Conservation (phyloP, 2,888 invertebrate genomes). For the Apamea monoglypha region DNA sequence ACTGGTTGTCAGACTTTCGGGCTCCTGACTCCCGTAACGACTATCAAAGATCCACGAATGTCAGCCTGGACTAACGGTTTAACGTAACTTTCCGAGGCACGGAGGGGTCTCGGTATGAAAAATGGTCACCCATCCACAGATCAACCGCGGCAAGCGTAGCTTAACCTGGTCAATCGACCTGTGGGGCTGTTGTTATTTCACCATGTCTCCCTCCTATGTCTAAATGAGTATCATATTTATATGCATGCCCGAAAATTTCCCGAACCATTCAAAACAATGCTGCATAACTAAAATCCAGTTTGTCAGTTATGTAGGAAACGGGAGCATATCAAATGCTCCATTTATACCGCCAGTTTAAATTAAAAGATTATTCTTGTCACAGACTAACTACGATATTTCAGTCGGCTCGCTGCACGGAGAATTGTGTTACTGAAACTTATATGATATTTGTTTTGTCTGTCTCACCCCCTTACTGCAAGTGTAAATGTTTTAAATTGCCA, state of each 20-base stretch:
- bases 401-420: conserved; percentile 57
- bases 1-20: no score
- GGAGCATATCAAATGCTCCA: conserved; percentile 53
- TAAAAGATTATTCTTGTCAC: conserved; percentile 70
- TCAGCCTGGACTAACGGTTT: no score
- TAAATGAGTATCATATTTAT: neutral
- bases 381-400: conserved; percentile 68
- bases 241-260: neutral
- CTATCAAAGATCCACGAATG: no score
- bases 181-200: no score
- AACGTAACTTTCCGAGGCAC: no score
- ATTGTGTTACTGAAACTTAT: conserved; percentile 65
- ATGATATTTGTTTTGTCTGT: conserved; percentile 54
- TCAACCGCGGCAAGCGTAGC: no score
- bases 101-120: no score
- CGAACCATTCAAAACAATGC: neutral
- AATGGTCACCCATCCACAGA: no score
- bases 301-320: conserved; percentile 41
- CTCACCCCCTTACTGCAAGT: conserved; percentile 47
- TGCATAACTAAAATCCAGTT: conserved; percentile 30
- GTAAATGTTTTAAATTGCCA: conserved; percentile 58
- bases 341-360: conserved; percentile 60
- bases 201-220: no score
- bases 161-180: no score
- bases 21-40: no score